phyloP scores from a whole-genome alignment of 2,888 invertebrate species.

The Gymnoscelis rufifasciata region DNA sequence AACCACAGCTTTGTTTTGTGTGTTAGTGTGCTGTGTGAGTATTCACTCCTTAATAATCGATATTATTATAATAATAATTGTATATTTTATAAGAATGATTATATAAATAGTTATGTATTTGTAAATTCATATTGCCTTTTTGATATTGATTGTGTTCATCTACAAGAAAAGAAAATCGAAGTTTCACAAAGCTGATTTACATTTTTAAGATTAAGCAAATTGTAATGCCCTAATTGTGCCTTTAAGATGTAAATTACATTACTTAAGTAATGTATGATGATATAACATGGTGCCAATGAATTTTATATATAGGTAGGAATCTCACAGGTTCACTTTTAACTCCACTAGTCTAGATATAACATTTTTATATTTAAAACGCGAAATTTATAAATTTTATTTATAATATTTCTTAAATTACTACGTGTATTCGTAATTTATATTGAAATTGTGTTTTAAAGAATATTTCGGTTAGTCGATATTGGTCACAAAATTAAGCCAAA shows the following conservation, averaged over 20 bases:
- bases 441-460: neutral
- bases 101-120: too few species aligned
- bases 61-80: too few species aligned
- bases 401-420: neutral
- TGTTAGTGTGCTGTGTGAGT: constrained; percentile 37
- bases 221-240: neutral
- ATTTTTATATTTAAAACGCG: neutral
- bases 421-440: neutral
- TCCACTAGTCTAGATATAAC: constrained; percentile 45
- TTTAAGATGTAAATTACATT: neutral
- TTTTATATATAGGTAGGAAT: constrained; percentile 49
- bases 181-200: too few species aligned
- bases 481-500: constrained; percentile 70
- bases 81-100: too few species aligned
- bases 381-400: neutral
- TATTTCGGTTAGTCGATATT: constrained; percentile 35
- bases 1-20: constrained; percentile 42
- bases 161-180: too few species aligned
- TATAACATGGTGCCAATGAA: constrained; percentile 48
- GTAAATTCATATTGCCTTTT: too few species aligned
- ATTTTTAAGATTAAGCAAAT: neutral
- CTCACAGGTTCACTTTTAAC: constrained; percentile 45
- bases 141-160: too few species aligned
- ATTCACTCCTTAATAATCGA: too few species aligned
- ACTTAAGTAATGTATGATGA: constrained; percentile 20